Base-by-base conservation (phyloP, 2,888 invertebrate species). In the Stegophylla sp. region DNA sequence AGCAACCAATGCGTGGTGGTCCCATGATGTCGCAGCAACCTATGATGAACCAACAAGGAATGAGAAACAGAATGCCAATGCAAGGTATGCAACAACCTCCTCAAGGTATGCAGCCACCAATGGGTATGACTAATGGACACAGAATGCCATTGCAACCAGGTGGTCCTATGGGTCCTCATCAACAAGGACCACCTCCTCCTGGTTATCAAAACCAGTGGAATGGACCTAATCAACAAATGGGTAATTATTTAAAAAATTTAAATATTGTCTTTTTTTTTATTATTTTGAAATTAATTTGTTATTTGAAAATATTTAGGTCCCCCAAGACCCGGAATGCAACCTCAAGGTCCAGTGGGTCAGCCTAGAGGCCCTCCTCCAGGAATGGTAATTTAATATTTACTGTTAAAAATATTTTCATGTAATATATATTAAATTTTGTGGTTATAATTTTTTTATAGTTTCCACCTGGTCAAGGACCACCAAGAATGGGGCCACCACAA, bases 151-250 rank as follows among this genome's bases (percentile, higher is more conserved):
- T 83, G 20, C 84, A 83, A 59, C 83, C 83, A 53, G 84, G 84
- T 41, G 85, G 84, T 66, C 86, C 86, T 72, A 86, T 86, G 51
- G 85, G 83, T n/a, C 88, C 85, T 1, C 89, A 88, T 84, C 88
- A 88, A 84, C 82, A 82, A 48, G 81, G 82, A 15, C 83, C 82
- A 61, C 82, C 82, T 34, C 87, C 87, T 28, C 90, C 90, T 56
- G 88, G 91, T 51, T 91, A 91, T 87, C 91, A 91, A 85, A 89
- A 87, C 83, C 87, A 87, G 82, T 90, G 90, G 90, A 90, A 89
- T 84, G 89, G 89, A 1, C 89, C 89, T 0, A 86, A 89, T 28
- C 73, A 83, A 89, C 89, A 0, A 89, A 89, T 84, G 89, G 89
- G 79, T 82, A 71, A 82, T 59, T 75, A 66, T 73, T 74, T 28